Conservation (phyloP, 2,797 vertebrate genomes). For the Coregonus suidteri region DNA sequence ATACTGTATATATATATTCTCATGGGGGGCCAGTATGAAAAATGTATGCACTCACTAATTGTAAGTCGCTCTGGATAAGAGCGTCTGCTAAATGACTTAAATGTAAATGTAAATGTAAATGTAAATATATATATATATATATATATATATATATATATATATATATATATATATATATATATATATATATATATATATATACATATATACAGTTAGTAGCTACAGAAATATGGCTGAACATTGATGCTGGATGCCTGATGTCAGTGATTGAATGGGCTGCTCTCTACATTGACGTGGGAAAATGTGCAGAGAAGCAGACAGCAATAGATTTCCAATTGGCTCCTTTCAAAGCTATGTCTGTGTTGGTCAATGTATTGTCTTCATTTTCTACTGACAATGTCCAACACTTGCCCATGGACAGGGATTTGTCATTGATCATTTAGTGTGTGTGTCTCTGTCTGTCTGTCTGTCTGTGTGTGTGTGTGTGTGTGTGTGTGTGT, state of each 20-base stretch:
- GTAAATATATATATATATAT: too few species aligned
- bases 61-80: too few species aligned
- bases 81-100: too few species aligned
- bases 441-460: background rate
- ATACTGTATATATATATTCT: too few species aligned
- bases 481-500: background rate
- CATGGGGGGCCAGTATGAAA: too few species aligned
- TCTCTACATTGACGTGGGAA: background rate
- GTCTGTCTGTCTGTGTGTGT: too few species aligned
- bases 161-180: too few species aligned
- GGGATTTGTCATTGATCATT: background rate
- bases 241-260: background rate
- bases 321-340: background rate
- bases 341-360: background rate
- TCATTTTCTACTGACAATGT: background rate
- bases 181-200: too few species aligned
- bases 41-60: too few species aligned
- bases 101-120: too few species aligned
- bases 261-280: background rate
- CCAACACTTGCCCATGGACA: background rate
- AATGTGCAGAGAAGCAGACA: background rate
- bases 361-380: background rate
- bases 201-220: too few species aligned
- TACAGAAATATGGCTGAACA: background rate
- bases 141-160: too few species aligned